Evolutionary conservation across 2,888 invertebrate genomes (phyloP).

Genomic region (Bunonema sp.): DNA sequence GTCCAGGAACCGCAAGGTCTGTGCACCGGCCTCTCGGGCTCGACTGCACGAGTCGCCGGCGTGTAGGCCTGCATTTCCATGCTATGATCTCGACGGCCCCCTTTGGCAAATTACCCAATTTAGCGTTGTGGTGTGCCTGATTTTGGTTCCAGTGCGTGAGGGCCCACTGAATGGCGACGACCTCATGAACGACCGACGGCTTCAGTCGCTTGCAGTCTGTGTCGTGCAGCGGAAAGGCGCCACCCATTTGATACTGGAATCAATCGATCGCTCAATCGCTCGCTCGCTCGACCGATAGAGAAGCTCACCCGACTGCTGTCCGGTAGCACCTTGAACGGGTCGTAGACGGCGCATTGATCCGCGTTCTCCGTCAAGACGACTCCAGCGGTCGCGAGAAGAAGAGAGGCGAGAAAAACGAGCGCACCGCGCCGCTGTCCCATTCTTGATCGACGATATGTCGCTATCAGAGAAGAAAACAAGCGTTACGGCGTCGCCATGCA

Average conservation of each 20-base stretch:
- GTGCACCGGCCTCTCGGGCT: conserved; percentile 33
- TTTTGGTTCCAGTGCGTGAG: conserved; percentile 43
- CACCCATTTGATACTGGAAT: conserved; percentile 38
- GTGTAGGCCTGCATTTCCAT: conserved; percentile 22
- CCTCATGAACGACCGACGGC: conserved; percentile 38
- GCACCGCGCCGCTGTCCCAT: too few species aligned
- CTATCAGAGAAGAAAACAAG: too few species aligned
- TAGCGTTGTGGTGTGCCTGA: conserved; percentile 18
- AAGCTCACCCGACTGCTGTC: conserved; percentile 28
- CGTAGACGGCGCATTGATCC: conserved; percentile 34
- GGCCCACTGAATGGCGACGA: conserved; percentile 44
- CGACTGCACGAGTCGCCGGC: conserved; percentile 41
- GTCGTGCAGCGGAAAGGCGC: conserved; percentile 39
- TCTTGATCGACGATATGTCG: too few species aligned
- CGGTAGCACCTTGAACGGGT: conserved; percentile 39
- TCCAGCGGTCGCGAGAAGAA: too few species aligned
- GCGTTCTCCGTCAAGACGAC: too few species aligned
- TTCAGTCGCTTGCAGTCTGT: conserved; percentile 29
- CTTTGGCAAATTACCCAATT: conserved; percentile 14
- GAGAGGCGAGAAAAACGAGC: too few species aligned
- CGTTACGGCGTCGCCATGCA: too few species aligned
- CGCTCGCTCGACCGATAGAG: background rate
- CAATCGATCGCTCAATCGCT: background rate
- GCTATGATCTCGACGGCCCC: background rate
- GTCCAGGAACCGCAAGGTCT: conserved; percentile 36